These are phyloP conservation scores for Aphis gossypii DNA, from an alignment of 1,140 invertebrate genomes.

Conservation along the genomic window DNA sequence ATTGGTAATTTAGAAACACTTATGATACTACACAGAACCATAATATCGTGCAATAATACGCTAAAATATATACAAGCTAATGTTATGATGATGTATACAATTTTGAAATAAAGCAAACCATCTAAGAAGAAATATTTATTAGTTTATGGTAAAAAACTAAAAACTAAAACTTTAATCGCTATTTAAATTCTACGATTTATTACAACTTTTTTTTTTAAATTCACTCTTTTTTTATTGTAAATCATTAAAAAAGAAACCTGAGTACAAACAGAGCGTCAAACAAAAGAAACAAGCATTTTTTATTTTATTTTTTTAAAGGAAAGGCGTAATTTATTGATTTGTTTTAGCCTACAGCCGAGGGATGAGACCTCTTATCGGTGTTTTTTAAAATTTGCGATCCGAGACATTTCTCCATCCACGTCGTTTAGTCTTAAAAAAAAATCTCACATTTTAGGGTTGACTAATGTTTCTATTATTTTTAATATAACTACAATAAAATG, in stretches of 20 bases:
- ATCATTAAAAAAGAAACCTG: not conserved
- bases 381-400: not conserved
- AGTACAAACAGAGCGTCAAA: not conserved
- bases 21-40: not conserved
- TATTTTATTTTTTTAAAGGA: not conserved
- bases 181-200: not conserved
- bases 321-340: not conserved
- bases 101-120: not conserved
- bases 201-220: not conserved
- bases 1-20: not conserved
- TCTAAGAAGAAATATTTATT: not conserved
- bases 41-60: too few relatives aligned
- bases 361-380: not conserved
- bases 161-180: not conserved
- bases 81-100: too few relatives aligned
- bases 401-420: not conserved
- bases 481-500: too few relatives aligned
- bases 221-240: not conserved
- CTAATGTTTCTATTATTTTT: not conserved
- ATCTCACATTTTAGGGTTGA: not conserved
- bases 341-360: not conserved
- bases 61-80: too few relatives aligned
- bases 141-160: not conserved
- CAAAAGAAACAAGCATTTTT: not conserved
- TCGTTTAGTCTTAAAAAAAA: not conserved